phyloP scores from a whole-genome alignment of 1,140 invertebrate genomes.

The Dermatophagoides farinae region DNA sequence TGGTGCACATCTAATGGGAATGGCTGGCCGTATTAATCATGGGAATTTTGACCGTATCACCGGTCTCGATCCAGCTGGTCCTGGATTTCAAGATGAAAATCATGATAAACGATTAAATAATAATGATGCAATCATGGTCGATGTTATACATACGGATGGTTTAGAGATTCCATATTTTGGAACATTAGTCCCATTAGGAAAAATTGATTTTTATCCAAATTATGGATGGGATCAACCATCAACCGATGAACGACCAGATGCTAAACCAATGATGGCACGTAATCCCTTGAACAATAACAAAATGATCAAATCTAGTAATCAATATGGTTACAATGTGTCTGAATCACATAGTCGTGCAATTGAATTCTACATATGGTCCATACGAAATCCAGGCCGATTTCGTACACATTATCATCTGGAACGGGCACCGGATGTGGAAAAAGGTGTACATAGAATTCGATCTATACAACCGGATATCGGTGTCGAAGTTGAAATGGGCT shows the following conservation, averaged over 20 bases:
- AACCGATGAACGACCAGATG: neutral
- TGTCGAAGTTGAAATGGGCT: slow-evolving; percentile 3
- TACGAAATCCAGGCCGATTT: neutral
- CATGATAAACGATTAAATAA: slow-evolving; percentile 4
- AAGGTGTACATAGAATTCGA: neutral
- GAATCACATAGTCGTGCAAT: slow-evolving; percentile 1
- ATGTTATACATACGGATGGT: slow-evolving; percentile 13
- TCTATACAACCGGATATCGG: neutral
- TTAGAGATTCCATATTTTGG: slow-evolving; percentile 27
- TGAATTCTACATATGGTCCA: neutral
- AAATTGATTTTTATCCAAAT: slow-evolving; percentile 59
- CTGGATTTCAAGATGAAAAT: slow-evolving; percentile 8
- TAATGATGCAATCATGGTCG: slow-evolving; percentile 1
- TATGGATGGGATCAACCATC: slow-evolving; percentile 48
- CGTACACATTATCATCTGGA: neutral
- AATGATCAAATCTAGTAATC: neutral
- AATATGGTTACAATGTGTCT: neutral
- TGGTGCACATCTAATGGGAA: slow-evolving; percentile 3
- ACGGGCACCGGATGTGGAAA: neutral
- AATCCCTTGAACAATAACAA: neutral
- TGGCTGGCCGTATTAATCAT: neutral
- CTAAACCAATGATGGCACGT: neutral
- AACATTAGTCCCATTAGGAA: slow-evolving; percentile 40
- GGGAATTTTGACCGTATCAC: neutral
- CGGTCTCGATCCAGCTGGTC: slow-evolving; percentile 7